phyloP scores from a whole-genome alignment of 2,797 vertebrate species.

The Bucorvus abyssinicus region DNA sequence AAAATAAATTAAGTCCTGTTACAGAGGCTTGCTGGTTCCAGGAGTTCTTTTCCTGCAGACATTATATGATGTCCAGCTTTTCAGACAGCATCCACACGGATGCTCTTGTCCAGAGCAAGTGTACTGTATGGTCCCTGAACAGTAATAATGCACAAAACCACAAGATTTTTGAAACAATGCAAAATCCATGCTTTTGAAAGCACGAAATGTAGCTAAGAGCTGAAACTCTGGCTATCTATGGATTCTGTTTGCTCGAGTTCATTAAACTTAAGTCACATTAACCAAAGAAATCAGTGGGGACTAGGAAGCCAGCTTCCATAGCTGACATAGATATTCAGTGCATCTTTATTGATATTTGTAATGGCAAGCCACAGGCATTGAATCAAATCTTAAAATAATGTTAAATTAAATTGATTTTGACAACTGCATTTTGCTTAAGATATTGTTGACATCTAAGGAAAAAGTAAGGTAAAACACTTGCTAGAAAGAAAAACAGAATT shows the following conservation, averaged over 20 bases:
- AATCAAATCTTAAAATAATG: neutral
- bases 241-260: neutral
- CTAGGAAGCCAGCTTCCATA: neutral
- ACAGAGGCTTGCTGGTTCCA: neutral
- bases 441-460: neutral
- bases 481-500: neutral
- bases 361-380: neutral
- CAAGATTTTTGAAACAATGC: neutral
- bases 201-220: neutral
- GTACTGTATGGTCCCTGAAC: neutral
- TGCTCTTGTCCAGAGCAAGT: fast-evolving
- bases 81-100: too few species aligned
- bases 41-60: neutral
- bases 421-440: neutral
- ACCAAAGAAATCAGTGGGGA: neutral
- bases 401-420: neutral
- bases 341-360: neutral
- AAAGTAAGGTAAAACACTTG: neutral
- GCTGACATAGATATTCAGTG: neutral
- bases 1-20: neutral
- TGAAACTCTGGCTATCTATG: neutral
- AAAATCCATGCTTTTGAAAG: neutral
- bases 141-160: neutral
- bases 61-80: neutral
- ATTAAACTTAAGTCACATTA: neutral